A percentile compares a stretch with the other conserved stretches of the same genome.
phyloP scores from a whole-genome alignment of 2,888 invertebrate genomes.

The Vesta saturnalis region DNA sequence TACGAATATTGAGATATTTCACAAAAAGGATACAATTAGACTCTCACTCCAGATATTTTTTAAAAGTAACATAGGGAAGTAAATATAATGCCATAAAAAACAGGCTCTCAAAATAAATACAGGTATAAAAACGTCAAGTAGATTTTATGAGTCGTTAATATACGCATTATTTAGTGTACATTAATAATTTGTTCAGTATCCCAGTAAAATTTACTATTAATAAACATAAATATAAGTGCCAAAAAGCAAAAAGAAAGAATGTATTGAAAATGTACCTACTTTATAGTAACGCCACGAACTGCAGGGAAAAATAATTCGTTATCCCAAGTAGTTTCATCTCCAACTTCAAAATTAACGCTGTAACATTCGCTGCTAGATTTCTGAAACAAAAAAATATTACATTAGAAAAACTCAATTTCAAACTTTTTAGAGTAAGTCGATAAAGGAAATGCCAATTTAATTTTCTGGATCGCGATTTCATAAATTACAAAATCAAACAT shows the following conservation, averaged over 20 bases:
- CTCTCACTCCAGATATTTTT: no score
- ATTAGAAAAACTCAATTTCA: constrained; percentile 10
- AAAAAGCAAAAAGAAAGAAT: background rate
- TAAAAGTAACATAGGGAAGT: no score
- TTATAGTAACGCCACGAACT: constrained; percentile 71
- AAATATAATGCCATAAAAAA: no score
- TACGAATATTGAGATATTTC: no score
- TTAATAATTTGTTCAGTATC: no score
- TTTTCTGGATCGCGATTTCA: constrained; percentile 29
- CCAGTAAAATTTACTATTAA: no score
- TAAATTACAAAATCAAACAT: constrained; percentile 22
- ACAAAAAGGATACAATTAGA: no score
- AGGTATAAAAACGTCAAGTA: no score
- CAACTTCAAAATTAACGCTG: constrained; percentile 75
- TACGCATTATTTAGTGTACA: no score
- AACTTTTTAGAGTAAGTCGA: constrained; percentile 16
- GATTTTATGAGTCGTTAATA: no score
- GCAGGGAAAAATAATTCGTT: constrained; percentile 74
- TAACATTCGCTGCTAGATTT: constrained; percentile 79
- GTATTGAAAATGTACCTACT: constrained; percentile 64
- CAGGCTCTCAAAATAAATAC: no score
- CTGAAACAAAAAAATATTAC: constrained; percentile 60
- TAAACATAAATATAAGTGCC: no score
- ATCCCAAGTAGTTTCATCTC: constrained; percentile 63
- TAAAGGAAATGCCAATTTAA: constrained; percentile 19